These are phyloP conservation scores for Bungarus multicinctus DNA, from an alignment of 2,113 vertebrate species.

Conservation along the genomic window DNA sequence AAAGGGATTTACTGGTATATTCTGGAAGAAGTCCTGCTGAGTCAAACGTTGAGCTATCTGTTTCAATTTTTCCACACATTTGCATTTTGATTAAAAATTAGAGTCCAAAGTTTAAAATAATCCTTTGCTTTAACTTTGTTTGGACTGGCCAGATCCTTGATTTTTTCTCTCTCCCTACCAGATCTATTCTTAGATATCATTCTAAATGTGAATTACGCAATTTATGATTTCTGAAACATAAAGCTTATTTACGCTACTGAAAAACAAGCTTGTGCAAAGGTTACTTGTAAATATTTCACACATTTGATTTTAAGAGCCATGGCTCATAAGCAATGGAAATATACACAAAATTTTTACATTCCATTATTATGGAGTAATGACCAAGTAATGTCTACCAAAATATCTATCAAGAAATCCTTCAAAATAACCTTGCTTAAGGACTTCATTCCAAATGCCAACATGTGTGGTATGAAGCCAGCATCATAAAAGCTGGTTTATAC, in stretches of 20 bases:
- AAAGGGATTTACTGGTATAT: background rate
- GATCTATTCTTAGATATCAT: background rate
- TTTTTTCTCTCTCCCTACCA: background rate
- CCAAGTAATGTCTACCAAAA: background rate
- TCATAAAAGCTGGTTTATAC: background rate
- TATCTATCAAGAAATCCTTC: background rate
- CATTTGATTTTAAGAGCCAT: background rate
- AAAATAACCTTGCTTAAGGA: background rate
- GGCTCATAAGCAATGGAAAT: background rate
- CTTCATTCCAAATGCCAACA: background rate
- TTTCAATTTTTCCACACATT: slow-evolving; percentile 3
- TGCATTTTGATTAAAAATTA: slow-evolving; percentile 5
- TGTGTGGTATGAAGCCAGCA: background rate
- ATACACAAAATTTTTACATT: background rate
- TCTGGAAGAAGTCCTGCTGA: background rate
- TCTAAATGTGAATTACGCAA: background rate
- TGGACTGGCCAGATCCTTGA: background rate
- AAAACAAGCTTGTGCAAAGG: background rate
- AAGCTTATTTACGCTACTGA: background rate
- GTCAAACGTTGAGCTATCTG: background rate
- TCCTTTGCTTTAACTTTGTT: background rate
- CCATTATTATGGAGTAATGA: background rate
- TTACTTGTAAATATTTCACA: background rate
- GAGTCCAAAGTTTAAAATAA: background rate
- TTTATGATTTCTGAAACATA: background rate